Percentiles rank a stretch among this genome's conserved stretches.
Conservation (phyloP, 1,140 invertebrate genomes). For the Helicoverpa zea region DNA sequence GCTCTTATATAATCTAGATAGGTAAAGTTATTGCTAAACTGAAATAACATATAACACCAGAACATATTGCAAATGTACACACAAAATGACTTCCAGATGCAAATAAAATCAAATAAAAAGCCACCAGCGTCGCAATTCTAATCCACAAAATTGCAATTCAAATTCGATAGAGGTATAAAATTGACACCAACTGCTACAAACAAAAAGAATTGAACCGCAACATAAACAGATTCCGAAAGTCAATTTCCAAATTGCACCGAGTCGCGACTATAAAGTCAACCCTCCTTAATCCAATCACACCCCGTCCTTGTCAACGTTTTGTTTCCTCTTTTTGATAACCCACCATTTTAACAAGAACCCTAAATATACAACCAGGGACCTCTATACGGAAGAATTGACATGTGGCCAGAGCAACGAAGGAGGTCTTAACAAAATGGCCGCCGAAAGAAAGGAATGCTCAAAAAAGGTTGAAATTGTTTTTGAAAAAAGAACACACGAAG, state of each 20-base stretch:
- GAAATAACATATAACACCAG: too few relatives aligned
- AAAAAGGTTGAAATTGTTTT: constrained; percentile 73
- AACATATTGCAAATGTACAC: background rate
- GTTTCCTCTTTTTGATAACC: constrained; percentile 73
- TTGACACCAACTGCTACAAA: constrained; percentile 71
- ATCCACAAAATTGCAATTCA: constrained; percentile 59
- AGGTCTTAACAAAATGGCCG: constrained; percentile 64
- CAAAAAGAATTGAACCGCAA: constrained; percentile 74
- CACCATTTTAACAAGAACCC: constrained; percentile 68
- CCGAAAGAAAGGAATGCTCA: constrained; percentile 63
- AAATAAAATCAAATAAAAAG: constrained; percentile 37
- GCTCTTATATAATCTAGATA: too few relatives aligned
- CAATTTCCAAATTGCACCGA: constrained; percentile 84
- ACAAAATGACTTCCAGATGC: constrained; percentile 24
- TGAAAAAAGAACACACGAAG: constrained; percentile 81
- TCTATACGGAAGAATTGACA: constrained; percentile 15
- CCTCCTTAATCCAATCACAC: constrained; percentile 85
- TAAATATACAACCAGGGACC: constrained; percentile 50
- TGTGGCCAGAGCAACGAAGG: constrained; percentile 36
- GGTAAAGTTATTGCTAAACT: background rate
- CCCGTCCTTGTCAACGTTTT: constrained; percentile 84
- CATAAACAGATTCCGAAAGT: constrained; percentile 83
- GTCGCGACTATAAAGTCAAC: constrained; percentile 83
- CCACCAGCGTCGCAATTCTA: constrained; percentile 47
- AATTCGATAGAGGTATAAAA: constrained; percentile 70